These are phyloP conservation scores for Girardinus metallicus DNA, from an alignment of 2,797 vertebrate species.

Conservation along the genomic window DNA sequence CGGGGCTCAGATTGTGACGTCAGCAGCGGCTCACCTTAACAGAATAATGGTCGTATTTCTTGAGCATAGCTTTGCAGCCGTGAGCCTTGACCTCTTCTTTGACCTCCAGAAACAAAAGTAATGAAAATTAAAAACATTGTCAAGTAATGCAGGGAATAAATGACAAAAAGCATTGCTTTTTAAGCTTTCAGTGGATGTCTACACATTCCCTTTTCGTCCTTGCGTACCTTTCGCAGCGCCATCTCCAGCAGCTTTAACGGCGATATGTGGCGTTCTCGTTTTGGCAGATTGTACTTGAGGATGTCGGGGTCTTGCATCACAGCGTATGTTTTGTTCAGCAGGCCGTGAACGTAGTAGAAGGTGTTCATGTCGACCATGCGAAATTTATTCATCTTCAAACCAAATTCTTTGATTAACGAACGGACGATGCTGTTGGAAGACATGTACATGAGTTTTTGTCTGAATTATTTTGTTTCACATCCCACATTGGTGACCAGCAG, in stretches of 20 bases:
- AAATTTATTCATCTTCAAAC: slow-evolving; percentile 1
- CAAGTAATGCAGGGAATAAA: background rate
- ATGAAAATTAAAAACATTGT: background rate
- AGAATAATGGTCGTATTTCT: slow-evolving; percentile 68
- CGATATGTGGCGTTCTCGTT: slow-evolving; percentile 62
- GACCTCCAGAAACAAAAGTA: slow-evolving; percentile 47
- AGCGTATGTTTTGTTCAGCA: background rate
- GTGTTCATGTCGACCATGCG: background rate
- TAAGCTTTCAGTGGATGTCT: background rate
- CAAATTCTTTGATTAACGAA: background rate
- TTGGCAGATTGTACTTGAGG: slow-evolving; percentile 61
- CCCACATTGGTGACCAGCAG: background rate
- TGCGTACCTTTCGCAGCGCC: slow-evolving; percentile 70
- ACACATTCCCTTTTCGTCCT: rapidly evolving
- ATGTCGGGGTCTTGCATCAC: slow-evolving; percentile 74
- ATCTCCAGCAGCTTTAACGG: slow-evolving; percentile 60
- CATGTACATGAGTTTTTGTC: background rate
- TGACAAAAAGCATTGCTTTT: background rate
- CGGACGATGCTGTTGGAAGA: background rate
- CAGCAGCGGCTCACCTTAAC: slow-evolving; percentile 60
- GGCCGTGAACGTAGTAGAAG: background rate
- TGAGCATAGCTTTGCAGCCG: slow-evolving; percentile 51
- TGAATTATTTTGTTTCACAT: background rate
- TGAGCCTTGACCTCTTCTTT: slow-evolving; percentile 58
- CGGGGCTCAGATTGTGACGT: background rate